Base-by-base conservation (phyloP, 2,888 invertebrate genomes). In the Fragum whitleyi region DNA sequence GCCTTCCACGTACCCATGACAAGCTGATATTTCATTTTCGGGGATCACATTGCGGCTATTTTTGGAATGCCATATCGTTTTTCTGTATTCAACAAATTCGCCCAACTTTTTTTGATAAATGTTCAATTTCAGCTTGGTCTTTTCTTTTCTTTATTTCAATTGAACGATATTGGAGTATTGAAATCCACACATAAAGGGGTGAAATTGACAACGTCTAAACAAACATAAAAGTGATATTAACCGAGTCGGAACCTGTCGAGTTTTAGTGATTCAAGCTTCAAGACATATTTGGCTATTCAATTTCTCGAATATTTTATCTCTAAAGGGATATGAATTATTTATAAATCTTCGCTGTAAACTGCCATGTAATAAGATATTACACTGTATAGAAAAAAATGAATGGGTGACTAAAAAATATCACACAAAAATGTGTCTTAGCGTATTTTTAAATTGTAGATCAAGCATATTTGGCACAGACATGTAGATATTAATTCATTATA, bases 151-250 rank as follows among this genome's bases (percentile, higher is more conserved):
- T 65, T 65, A 3, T 39, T 42, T 65, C 42, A 21, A 65, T 65
- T 65, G 65, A 65, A 39, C 14, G 61, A 32, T 42, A 42, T 65
- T 42, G 23, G 36, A 21, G 42, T 65, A 65, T 65, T 65, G 65
- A 65, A 42, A 42, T 42, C 32, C 42, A 3, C 65, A 65, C 21
- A 42, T 72, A 77, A 77, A 68, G 59, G 72, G 72, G 67, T 72
- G 77, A 77, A 77, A 73, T 77, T 72, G 57, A 65, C 65, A 42
- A 55, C 72, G 72, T 72, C 77, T 67, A 65, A 53, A 32, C 36
- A 39, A 67, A 77, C 65, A 77, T 72, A 28, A 73, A 77, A 72
- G 59, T 73, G 77, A 72, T 62, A 62, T 62, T 32, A 65, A 42
- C 65, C 65, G 57, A 57, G 57, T 57, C n/a, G 23, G 26, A 23